Conservation (phyloP, 2,888 invertebrate genomes). For the Chouioia cunea region DNA sequence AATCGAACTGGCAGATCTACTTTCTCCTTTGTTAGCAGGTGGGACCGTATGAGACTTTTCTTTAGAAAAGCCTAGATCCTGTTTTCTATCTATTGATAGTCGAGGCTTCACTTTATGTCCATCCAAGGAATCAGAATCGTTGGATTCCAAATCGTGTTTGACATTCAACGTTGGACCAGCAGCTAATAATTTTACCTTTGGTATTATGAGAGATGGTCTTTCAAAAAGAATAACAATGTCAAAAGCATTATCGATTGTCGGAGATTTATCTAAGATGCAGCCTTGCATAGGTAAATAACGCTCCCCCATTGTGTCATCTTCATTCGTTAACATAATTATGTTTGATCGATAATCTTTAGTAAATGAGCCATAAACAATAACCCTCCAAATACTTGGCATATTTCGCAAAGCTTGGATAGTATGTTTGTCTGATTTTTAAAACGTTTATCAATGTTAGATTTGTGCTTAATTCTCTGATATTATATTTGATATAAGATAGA, state of each 20-base stretch:
- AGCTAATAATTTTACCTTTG: slow-evolving; percentile 28
- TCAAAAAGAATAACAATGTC: slow-evolving; percentile 46
- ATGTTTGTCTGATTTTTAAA: slow-evolving; percentile 12
- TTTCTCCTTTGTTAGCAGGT: no score
- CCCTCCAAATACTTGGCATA: slow-evolving; percentile 42
- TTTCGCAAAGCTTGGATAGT: slow-evolving; percentile 34
- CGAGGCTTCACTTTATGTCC: no score
- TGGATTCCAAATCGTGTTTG: not conserved
- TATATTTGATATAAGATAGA: no score
- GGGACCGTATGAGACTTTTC: no score
- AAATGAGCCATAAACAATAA: slow-evolving; percentile 39
- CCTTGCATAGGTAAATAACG: slow-evolving; percentile 43
- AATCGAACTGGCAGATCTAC: no score
- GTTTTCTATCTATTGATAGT: not conserved
- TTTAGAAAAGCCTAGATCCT: not conserved
- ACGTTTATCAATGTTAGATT: no score
- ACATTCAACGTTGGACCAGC: slow-evolving; percentile 37
- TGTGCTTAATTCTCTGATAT: no score
- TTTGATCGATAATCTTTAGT: slow-evolving; percentile 29
- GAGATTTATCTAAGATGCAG: slow-evolving; percentile 41
- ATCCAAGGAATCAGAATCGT: no score
- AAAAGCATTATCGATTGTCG: slow-evolving; percentile 38
- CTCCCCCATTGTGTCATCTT: slow-evolving; percentile 21
- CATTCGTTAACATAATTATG: slow-evolving; percentile 29
- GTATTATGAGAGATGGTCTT: slow-evolving; percentile 39